phyloP scores from a whole-genome alignment of 2,797 vertebrate genomes.

The Halcyon badia region DNA sequence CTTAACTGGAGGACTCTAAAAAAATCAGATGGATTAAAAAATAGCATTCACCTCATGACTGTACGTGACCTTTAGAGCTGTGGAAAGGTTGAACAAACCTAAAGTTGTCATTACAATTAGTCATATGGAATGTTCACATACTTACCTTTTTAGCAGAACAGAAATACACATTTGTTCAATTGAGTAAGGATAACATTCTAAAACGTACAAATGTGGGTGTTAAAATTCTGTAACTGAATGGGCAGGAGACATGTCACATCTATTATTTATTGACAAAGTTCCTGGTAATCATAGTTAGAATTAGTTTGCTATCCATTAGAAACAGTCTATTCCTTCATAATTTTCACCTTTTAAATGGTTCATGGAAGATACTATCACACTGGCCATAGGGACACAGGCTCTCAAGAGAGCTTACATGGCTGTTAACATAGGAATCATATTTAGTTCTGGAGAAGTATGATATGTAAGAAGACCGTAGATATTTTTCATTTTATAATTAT shows the following conservation, averaged over 20 bases:
- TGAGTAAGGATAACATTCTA: background rate
- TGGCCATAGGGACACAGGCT: background rate
- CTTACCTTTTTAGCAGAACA: background rate
- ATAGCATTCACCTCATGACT: background rate
- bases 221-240: background rate
- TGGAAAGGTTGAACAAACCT: background rate
- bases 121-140: background rate
- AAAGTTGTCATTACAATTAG: background rate
- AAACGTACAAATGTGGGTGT: background rate
- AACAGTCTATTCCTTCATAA: background rate
- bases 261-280: background rate
- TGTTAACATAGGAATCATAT: background rate
- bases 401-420: background rate
- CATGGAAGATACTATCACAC: background rate
- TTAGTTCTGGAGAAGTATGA: background rate
- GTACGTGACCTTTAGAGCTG: background rate
- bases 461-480: background rate
- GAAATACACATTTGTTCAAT: fast-evolving
- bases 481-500: background rate
- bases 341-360: background rate
- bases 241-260: background rate
- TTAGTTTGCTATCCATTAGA: background rate
- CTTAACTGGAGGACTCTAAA: background rate
- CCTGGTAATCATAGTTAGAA: background rate
- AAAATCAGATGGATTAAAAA: background rate